A percentile compares a stretch with the other conserved stretches of the same genome.
Evolutionary conservation across 2,113 vertebrate species (phyloP).

Genomic region (Brachyistius frenatus): DNA sequence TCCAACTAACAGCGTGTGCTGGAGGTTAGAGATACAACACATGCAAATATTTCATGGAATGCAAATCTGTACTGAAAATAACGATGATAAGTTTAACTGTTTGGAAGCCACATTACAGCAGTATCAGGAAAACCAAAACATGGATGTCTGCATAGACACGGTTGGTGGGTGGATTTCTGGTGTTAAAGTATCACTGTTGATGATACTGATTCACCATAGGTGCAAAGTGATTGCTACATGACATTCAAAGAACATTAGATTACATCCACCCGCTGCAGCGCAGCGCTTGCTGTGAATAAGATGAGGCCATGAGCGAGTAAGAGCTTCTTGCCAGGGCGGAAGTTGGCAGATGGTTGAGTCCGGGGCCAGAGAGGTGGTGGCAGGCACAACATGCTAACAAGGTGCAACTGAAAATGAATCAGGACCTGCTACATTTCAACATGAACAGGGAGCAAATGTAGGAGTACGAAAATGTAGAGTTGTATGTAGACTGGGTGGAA

Average conservation of each 20-base stretch:
- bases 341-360: conserved; percentile 75
- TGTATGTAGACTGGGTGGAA: no score
- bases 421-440: conserved; percentile 23
- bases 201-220: neutral
- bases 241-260: conserved; percentile 44
- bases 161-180: neutral
- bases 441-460: conserved; percentile 7
- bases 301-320: conserved; percentile 38
- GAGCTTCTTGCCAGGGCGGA: conserved; percentile 47
- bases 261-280: conserved; percentile 36
- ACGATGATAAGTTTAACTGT: neutral
- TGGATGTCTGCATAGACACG: neutral
- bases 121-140: no score
- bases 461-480: neutral
- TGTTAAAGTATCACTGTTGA: conserved; percentile 17
- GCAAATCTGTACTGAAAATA: neutral
- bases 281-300: conserved; percentile 48
- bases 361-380: conserved; percentile 49
- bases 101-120: no score
- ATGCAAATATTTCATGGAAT: neutral
- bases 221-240: conserved; percentile 10
- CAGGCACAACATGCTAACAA: conserved; percentile 53
- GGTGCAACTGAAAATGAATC: conserved; percentile 50
- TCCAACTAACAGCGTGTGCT: neutral
- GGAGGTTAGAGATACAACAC: neutral